These are phyloP conservation scores for Hoplias malabaricus DNA, from an alignment of 2,113 vertebrate genomes.

Conservation along the genomic window DNA sequence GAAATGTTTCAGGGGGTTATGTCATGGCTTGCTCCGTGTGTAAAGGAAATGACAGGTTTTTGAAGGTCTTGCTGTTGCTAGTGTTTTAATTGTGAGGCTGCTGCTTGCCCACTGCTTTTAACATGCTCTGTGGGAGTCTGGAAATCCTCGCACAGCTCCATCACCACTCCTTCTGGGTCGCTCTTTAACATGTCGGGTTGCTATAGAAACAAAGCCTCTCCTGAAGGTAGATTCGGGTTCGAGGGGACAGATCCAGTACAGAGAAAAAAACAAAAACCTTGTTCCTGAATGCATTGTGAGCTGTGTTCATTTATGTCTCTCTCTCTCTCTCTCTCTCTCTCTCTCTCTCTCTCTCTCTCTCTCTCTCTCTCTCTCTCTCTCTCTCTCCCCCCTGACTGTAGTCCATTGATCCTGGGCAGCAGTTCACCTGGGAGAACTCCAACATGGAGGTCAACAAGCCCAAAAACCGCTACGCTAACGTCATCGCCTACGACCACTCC, in stretches of 20 bases:
- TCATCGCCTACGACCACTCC: constrained; percentile 95
- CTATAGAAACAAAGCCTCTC: constrained; percentile 49
- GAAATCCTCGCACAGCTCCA: neutral
- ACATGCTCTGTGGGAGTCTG: constrained; percentile 15
- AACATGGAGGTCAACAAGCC: constrained; percentile 97
- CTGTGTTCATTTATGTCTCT: constrained; percentile 3
- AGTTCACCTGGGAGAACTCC: constrained; percentile 98
- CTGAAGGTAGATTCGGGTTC: constrained; percentile 35
- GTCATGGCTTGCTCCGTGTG: neutral
- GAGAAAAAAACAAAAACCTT: constrained; percentile 2
- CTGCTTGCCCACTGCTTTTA: neutral
- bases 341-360: constrained; percentile 14
- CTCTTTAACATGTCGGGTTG: constrained; percentile 24
- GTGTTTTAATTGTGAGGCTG: constrained; percentile 7
- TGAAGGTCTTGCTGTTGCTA: neutral
- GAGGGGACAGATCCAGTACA: constrained; percentile 4
- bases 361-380: neutral
- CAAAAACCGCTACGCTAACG: constrained; percentile 97
- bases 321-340: neutral
- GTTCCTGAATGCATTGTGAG: constrained; percentile 20
- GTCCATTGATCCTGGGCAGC: constrained; percentile 94
- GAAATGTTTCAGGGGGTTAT: neutral
- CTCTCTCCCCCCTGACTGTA: too few species aligned
- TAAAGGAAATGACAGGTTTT: neutral
- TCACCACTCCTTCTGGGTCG: constrained; percentile 14